Base-by-base conservation (phyloP, 2,797 vertebrate genomes). In the Crotalus adamanteus region DNA sequence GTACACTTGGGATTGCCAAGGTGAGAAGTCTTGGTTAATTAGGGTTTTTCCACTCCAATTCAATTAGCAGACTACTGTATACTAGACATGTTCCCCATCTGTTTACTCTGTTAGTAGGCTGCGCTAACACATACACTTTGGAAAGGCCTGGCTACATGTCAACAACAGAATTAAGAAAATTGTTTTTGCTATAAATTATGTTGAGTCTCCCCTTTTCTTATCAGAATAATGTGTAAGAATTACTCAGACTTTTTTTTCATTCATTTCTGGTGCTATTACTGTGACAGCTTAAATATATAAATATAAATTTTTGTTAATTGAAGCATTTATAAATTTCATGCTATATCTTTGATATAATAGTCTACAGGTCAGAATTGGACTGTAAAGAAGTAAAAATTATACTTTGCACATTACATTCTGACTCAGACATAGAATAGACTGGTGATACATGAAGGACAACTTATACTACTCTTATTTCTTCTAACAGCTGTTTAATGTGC, bases 1-100 rank as follows among this genome's bases (percentile, higher is more conserved):
- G 69, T 91, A 25, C 90, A 89, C 93, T 65, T 78, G 92, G 94
- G 85, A 87, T 88, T 95, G 90, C 94, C 95, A 96, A 95, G 95
- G 95, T 97, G 94, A 96, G 93, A 95, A 96, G 90, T 0, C n/a
- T 93, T 94, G 51, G 85, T 96, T 97, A 97, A 96, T 96, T 95
- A 95, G 93, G 65, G n/a, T 13, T 61, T 26, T 22, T 8, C 25
- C 95, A 90, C 91, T 96, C n/a, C 93, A 92, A 92, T 94, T 94
- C 96, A 96, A 95, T 97, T 96, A 96, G 89, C 65, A 91, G 47
- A 53, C n/a, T 88, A 88, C 89, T 94, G 91, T 92, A 90, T 20
- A 3, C 89, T 94, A 88, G 51, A 89, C 89, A 94, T 93, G 95
- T 94, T 95, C 47, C 94, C 95, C 95, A 96, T 96, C 96, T 96